A percentile compares a stretch with the other conserved stretches of the same genome.
These are phyloP conservation scores for Semicossyphus pulcher DNA, from an alignment of 2,113 vertebrate genomes.

Conservation along the genomic window DNA sequence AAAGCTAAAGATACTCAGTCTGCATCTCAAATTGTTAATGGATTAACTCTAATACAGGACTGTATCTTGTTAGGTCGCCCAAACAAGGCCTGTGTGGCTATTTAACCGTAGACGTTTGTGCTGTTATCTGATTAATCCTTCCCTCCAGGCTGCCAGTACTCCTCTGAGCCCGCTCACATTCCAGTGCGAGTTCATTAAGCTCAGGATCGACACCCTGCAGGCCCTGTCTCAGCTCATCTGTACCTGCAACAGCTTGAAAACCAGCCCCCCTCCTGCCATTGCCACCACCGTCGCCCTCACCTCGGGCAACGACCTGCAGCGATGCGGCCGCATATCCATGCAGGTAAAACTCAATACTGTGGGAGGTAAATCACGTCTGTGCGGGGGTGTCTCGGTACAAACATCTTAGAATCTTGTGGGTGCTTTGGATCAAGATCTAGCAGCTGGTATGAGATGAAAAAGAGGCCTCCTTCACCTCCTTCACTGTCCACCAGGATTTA, in stretches of 20 bases:
- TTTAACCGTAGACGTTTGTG: background rate
- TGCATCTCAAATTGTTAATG: slow-evolving; percentile 12
- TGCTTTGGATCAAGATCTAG: background rate
- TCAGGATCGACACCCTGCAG: slow-evolving; percentile 95
- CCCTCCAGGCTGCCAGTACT: slow-evolving; percentile 93
- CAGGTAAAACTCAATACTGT: slow-evolving; percentile 82
- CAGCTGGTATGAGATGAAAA: background rate
- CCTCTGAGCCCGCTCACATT: slow-evolving; percentile 96
- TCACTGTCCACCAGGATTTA: background rate
- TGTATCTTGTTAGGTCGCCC: slow-evolving; percentile 11
- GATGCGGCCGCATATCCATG: slow-evolving; percentile 95
- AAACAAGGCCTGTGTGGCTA: background rate
- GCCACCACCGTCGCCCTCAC: slow-evolving; percentile 94
- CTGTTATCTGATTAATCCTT: slow-evolving; percentile 39
- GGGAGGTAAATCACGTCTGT: background rate
- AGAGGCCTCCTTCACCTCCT: too few relatives aligned
- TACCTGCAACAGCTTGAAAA: slow-evolving; percentile 98
- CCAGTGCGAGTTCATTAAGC: slow-evolving; percentile 98
- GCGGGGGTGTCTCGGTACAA: too few relatives aligned
- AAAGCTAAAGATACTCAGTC: background rate
- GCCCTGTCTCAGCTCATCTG: slow-evolving; percentile 97
- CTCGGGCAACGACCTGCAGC: slow-evolving; percentile 93
- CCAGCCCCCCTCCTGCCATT: slow-evolving; percentile 97
- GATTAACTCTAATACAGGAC: slow-evolving; percentile 9
- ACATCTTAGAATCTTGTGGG: too few relatives aligned